phyloP scores from a whole-genome alignment of 2,888 invertebrate species.

The Drosophila sordidula region DNA sequence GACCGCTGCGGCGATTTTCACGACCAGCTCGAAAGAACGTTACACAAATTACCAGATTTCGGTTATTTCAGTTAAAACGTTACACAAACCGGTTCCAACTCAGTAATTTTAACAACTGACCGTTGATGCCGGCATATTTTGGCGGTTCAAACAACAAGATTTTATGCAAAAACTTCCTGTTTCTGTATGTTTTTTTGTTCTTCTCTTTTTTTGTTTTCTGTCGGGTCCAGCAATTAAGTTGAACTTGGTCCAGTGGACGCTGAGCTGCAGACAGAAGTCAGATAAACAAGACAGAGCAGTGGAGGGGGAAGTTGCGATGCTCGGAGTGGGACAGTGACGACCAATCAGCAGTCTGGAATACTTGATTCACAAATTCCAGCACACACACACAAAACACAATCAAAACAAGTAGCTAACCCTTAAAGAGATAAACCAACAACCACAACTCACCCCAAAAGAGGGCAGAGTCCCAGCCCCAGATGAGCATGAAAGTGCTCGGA shows the following conservation, averaged over 20 bases:
- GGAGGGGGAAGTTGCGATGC: conserved; percentile 16
- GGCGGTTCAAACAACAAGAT: conserved; percentile 39
- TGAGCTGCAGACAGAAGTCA: conserved; percentile 70
- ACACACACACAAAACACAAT: conserved; percentile 20
- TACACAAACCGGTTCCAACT: conserved; percentile 46
- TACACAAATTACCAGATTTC: conserved; percentile 9
- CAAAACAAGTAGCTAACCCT: conserved; percentile 45
- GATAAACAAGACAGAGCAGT: conserved; percentile 12
- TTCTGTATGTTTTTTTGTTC: conserved; percentile 29
- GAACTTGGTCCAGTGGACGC: conserved; percentile 54
- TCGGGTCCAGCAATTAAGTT: conserved; percentile 57
- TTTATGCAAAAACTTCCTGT: conserved; percentile 54
- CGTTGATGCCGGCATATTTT: conserved; percentile 45
- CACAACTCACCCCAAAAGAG: conserved; percentile 31
- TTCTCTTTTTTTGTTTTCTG: neutral
- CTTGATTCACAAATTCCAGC: conserved; percentile 8
- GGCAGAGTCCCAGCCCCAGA: neutral
- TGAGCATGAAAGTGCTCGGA: neutral
- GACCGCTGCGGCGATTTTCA: conserved; percentile 23
- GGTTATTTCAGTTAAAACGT: conserved; percentile 27
- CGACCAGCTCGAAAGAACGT: conserved; percentile 11
- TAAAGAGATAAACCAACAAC: conserved; percentile 18
- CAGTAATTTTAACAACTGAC: conserved; percentile 20
- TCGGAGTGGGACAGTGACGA: conserved; percentile 54
- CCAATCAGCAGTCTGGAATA: conserved; percentile 58